These are phyloP conservation scores for Rutilus rutilus DNA, from an alignment of 2,113 vertebrate genomes.

Conservation along the genomic window DNA sequence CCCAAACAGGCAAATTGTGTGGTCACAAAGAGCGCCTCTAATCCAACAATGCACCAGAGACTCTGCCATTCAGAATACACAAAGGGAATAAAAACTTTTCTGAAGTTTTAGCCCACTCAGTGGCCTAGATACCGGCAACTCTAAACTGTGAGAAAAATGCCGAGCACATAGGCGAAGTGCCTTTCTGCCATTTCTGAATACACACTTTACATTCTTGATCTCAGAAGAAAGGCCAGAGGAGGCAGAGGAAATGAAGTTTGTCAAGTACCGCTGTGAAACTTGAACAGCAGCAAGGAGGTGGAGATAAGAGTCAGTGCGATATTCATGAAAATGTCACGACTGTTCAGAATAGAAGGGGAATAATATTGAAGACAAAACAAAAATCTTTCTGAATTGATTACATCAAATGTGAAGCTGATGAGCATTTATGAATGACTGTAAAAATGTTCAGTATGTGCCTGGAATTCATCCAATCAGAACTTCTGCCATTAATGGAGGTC, in stretches of 20 bases:
- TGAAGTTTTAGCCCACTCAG: slow-evolving; percentile 11
- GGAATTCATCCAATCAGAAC: background rate
- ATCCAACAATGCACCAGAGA: slow-evolving; percentile 29
- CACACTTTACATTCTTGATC: slow-evolving; percentile 10
- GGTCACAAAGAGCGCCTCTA: slow-evolving; percentile 29
- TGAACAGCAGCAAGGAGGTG: background rate
- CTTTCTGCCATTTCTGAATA: slow-evolving; percentile 25
- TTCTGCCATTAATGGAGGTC: background rate
- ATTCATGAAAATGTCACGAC: slow-evolving; percentile 2
- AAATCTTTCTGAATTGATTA: background rate
- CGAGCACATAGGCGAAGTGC: background rate
- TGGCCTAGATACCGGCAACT: background rate
- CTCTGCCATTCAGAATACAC: background rate
- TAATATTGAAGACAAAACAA: slow-evolving; percentile 5
- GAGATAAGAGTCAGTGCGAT: background rate
- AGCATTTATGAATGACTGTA: background rate
- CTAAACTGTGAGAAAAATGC: slow-evolving; percentile 21
- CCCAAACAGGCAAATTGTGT: background rate
- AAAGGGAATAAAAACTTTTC: slow-evolving; percentile 31
- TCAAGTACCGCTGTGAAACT: slow-evolving; percentile 21
- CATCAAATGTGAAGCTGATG: background rate
- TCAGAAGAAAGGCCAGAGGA: slow-evolving; percentile 34
- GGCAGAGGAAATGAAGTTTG: slow-evolving; percentile 39
- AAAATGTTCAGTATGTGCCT: background rate
- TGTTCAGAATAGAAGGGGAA: background rate